Base-by-base conservation (phyloP, 2,888 invertebrate genomes). In the Watsonalla binaria region DNA sequence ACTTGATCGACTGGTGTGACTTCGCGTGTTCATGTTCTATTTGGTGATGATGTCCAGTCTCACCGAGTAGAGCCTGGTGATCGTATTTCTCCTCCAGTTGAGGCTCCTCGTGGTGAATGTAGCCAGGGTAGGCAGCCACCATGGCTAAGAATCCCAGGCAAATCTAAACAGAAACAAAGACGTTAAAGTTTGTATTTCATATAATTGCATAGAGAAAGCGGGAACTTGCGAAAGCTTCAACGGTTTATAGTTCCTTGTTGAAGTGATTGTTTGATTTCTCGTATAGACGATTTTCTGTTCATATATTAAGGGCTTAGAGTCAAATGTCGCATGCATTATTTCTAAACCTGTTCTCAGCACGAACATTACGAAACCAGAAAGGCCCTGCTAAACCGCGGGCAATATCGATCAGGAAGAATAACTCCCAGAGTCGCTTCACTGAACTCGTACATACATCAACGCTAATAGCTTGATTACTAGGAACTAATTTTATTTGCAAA, bases 1-100 rank as follows among this genome's bases (percentile, higher is more conserved):
- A 92, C 67, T 94, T 93, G 62, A 94, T 92, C 55, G 93, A 93
- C 78, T 94, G 94, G 71, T 94, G 94, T 46, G 94, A 94, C 62
- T 94, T 94, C 37, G 94, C 93, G 68, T 93, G 93, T 62, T 93
- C 93, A 65, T 93, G 93, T 61, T 93, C 92, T 39, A 93, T 86
- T 59, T 92, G 92, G 57, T 92, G 92, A 63, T 93, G 93, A 66
- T 92, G 91, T 57, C 92, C 93, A 6, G 90, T 84, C 55, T 90
- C 89, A 15, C 89, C 88, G 49, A 88, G 86, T 7, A 84, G 68
- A 33, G 76, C 82, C 37, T 84, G 85, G 53, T 84, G 89, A 58
- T 86, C 86, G 54, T 74, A 78, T 62, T 87, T 82, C 52, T 79
- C 86, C 59, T 86, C 84, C 14, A 81, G 59, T 65, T 90, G 86